Evolutionary conservation across 2,888 invertebrate species (phyloP).

Genomic region (Cremastinae sp.): DNA sequence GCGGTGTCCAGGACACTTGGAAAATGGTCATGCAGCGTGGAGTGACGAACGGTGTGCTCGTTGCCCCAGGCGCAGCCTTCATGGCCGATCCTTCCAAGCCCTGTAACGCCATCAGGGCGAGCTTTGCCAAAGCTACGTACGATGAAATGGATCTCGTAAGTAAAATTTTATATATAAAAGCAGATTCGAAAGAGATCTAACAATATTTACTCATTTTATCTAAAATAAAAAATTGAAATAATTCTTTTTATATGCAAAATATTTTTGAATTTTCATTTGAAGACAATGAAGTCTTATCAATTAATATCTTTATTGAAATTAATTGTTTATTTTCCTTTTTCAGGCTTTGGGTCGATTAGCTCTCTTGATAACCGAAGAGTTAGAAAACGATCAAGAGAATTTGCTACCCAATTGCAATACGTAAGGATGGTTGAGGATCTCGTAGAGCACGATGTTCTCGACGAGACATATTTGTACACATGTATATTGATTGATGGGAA

Average conservation of each 20-base stretch:
- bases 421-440: slow-evolving; percentile 57
- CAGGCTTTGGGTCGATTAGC: slow-evolving; percentile 83
- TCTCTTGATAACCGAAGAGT: slow-evolving; percentile 84
- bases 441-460: slow-evolving; percentile 23
- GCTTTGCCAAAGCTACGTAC: slow-evolving; percentile 86
- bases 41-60: slow-evolving; percentile 84
- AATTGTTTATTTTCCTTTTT: too few species aligned
- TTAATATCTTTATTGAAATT: slow-evolving; percentile 50
- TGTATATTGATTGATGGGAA: slow-evolving; percentile 22
- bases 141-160: slow-evolving; percentile 84
- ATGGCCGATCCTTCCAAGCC: slow-evolving; percentile 84
- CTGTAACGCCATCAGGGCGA: slow-evolving; percentile 86
- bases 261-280: neutral
- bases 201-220: too few species aligned
- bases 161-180: neutral
- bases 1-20: slow-evolving; percentile 86
- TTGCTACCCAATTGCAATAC: slow-evolving; percentile 67
- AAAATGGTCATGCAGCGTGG: slow-evolving; percentile 88
- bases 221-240: too few species aligned
- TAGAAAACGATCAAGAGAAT: slow-evolving; percentile 75
- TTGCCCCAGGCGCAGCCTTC: slow-evolving; percentile 89
- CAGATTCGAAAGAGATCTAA: too few species aligned
- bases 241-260: too few species aligned
- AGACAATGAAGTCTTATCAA: slow-evolving; percentile 8
- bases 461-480: slow-evolving; percentile 4